Conservation (phyloP, 1,140 invertebrate species). For the Drosophila kepulauana region DNA sequence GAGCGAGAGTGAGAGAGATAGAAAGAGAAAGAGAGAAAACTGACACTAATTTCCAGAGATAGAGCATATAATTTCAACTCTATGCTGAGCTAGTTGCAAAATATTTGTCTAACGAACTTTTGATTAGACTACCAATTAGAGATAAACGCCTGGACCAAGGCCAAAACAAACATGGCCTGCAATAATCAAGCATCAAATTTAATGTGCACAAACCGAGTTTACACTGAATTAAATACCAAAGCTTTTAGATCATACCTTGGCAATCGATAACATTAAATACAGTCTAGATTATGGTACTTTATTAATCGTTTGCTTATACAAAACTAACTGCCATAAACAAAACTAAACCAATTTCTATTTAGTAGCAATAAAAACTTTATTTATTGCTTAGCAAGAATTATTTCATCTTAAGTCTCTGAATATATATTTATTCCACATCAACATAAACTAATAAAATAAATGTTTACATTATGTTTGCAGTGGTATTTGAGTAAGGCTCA, state of each 20-base stretch:
- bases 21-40: neutral
- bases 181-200: constrained; percentile 19
- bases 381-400: neutral
- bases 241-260: neutral
- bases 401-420: neutral
- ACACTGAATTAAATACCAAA: neutral
- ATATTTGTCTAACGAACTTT: constrained; percentile 11
- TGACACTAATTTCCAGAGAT: constrained; percentile 3
- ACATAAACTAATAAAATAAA: neutral
- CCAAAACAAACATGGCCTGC: neutral
- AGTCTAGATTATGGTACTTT: too few species aligned
- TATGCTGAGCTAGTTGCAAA: constrained; percentile 9
- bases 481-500: too few species aligned
- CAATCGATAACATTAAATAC: neutral
- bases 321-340: too few species aligned
- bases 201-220: constrained; percentile 2
- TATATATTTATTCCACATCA: neutral
- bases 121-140: constrained; percentile 24
- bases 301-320: too few species aligned
- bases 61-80: neutral
- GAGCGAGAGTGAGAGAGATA: neutral
- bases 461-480: neutral
- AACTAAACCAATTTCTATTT: neutral
- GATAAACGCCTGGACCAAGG: constrained; percentile 14
- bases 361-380: neutral